These are phyloP conservation scores for Aphelocoma californica DNA, from an alignment of 2,797 vertebrate genomes.

Conservation along the genomic window DNA sequence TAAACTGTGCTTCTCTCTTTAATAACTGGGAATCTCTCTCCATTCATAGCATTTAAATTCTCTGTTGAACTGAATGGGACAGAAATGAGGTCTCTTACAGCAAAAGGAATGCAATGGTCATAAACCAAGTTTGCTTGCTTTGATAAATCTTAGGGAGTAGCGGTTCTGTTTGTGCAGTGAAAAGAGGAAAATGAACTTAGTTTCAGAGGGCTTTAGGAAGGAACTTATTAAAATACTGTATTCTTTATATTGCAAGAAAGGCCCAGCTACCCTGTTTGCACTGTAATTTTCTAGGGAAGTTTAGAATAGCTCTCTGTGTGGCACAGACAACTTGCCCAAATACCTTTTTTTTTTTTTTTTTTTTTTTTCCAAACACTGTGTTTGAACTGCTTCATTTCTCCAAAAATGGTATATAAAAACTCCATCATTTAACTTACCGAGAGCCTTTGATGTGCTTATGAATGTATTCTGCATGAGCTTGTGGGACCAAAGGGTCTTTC, in stretches of 20 bases:
- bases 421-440: conserved; percentile 73
- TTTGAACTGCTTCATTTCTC: neutral
- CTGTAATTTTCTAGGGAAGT: neutral
- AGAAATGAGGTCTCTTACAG: neutral
- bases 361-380: neutral
- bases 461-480: conserved; percentile 82
- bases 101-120: neutral
- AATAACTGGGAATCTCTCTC: neutral
- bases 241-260: neutral
- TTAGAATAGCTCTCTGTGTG: neutral
- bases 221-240: neutral
- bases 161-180: neutral
- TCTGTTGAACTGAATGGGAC: neutral
- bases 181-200: neutral
- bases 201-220: neutral
- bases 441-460: conserved; percentile 82
- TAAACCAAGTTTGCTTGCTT: neutral
- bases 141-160: neutral
- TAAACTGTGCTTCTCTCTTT: neutral
- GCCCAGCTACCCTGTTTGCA: neutral
- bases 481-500: conserved; percentile 87
- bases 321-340: neutral
- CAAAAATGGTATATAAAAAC: neutral
- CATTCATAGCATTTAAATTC: neutral
- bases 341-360: no score